These are phyloP conservation scores for Pseudonaja textilis DNA, from an alignment of 2,113 vertebrate genomes.

Conservation along the genomic window DNA sequence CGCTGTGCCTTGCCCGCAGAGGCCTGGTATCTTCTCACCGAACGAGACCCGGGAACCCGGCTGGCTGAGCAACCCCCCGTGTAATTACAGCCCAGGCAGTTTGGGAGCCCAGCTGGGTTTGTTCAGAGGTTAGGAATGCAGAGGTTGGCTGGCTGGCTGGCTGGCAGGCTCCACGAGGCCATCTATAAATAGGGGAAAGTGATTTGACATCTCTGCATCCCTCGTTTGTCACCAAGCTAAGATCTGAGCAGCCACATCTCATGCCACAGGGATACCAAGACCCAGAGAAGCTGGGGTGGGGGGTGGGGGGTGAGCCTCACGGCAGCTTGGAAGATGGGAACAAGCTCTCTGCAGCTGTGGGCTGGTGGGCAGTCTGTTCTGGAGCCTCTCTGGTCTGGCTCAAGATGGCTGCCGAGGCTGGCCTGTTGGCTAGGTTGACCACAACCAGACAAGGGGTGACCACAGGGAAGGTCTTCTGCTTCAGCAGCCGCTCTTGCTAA, in stretches of 20 bases:
- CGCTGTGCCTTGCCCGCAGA: slow-evolving; percentile 10
- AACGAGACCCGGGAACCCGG: background rate
- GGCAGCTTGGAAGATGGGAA: background rate
- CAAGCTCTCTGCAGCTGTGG: fast-evolving
- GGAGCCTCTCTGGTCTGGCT: background rate
- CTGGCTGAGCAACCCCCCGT: slow-evolving; percentile 49
- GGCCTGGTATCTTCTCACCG: slow-evolving; percentile 16
- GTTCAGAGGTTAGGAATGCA: slow-evolving; percentile 74
- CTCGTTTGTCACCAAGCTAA: slow-evolving; percentile 32
- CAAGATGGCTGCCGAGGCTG: background rate
- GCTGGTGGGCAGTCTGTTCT: background rate
- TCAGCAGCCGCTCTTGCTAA: background rate
- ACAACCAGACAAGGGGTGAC: background rate
- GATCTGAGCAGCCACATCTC: slow-evolving; percentile 34
- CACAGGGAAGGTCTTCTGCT: background rate
- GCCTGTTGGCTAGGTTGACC: background rate
- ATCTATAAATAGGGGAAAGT: slow-evolving; percentile 69
- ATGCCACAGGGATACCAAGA: background rate
- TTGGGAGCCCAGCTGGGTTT: slow-evolving; percentile 67
- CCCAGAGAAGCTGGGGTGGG: background rate
- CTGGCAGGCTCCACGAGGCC: slow-evolving; percentile 63
- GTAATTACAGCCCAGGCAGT: slow-evolving; percentile 72
- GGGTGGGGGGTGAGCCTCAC: background rate
- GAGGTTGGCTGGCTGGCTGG: slow-evolving; percentile 68
- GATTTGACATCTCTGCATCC: background rate